A percentile compares a stretch with the other conserved stretches of the same genome.
These are phyloP conservation scores for Athalia rosae DNA, from an alignment of 2,888 invertebrate genomes.

Conservation along the genomic window DNA sequence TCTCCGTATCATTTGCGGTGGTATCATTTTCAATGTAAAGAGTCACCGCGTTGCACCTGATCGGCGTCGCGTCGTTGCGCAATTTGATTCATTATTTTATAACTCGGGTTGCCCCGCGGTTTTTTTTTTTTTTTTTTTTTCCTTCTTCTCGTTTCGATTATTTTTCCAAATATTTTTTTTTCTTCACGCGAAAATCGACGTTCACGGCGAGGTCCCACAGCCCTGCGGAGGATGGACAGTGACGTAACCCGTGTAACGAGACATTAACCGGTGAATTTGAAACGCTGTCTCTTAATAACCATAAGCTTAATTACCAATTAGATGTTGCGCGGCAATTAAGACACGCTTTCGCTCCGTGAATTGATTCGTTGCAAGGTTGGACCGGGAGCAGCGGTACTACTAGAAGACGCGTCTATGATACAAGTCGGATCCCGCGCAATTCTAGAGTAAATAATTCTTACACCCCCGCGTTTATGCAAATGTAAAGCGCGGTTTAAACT, in stretches of 20 bases:
- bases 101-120: no score
- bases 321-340: slow-evolving; percentile 64
- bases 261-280: slow-evolving; percentile 36
- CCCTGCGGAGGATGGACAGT: slow-evolving; percentile 7
- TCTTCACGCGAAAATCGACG: not conserved
- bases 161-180: not conserved
- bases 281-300: slow-evolving; percentile 59
- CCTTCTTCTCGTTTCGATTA: no score
- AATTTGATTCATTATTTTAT: not conserved
- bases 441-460: not conserved
- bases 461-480: slow-evolving; percentile 31
- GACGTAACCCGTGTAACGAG: slow-evolving; percentile 43
- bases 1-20: slow-evolving; percentile 31
- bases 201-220: not conserved
- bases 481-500: slow-evolving; percentile 30
- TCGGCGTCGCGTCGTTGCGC: not conserved
- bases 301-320: slow-evolving; percentile 72
- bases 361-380: slow-evolving; percentile 67
- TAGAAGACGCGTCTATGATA: not conserved
- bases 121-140: no score
- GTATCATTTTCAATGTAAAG: slow-evolving; percentile 21
- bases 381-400: not conserved
- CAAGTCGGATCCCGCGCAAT: not conserved
- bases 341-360: slow-evolving; percentile 70
- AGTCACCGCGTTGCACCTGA: not conserved